phyloP scores from a whole-genome alignment of 1,140 invertebrate species.

The Theocolax elegans region DNA sequence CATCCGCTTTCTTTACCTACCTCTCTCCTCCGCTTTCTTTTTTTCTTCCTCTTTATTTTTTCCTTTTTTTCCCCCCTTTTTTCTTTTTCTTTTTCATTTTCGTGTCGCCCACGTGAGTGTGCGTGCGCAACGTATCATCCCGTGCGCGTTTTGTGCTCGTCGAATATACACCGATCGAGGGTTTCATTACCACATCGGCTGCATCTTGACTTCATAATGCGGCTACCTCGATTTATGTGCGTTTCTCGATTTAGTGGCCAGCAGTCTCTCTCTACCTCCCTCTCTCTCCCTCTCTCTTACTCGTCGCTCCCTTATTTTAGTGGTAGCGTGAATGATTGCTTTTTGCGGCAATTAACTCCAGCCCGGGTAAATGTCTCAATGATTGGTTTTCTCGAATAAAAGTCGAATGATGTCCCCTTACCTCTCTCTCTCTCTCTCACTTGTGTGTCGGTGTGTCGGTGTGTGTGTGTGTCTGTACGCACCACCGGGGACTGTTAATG shows the following conservation, averaged over 20 bases:
- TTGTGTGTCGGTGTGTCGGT: too few relatives aligned
- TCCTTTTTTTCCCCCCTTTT: neutral
- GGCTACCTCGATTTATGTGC: constrained; percentile 27
- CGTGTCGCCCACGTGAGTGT: neutral
- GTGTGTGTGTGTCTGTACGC: too few relatives aligned
- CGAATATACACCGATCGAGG: constrained; percentile 27
- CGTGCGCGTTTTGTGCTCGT: constrained; percentile 9
- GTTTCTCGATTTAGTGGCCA: constrained; percentile 30
- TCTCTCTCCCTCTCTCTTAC: neutral
- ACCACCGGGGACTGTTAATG: constrained; percentile 35
- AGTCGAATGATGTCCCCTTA: constrained; percentile 36
- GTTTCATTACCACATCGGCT: constrained; percentile 37
- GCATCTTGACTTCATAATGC: constrained; percentile 40
- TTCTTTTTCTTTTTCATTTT: neutral
- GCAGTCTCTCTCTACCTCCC: neutral
- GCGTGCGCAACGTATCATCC: constrained; percentile 14
- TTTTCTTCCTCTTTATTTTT: neutral
- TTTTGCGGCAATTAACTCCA: constrained; percentile 41
- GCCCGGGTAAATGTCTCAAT: constrained; percentile 36
- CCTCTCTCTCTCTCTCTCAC: constrained; percentile 1
- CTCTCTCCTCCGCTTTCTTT: neutral
- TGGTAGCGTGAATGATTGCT: constrained; percentile 39
- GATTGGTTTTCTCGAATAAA: constrained; percentile 40
- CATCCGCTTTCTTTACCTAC: neutral
- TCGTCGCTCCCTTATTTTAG: neutral